These are phyloP conservation scores for Gopherus flavomarginatus DNA, from an alignment of 2,113 vertebrate genomes.

Conservation along the genomic window DNA sequence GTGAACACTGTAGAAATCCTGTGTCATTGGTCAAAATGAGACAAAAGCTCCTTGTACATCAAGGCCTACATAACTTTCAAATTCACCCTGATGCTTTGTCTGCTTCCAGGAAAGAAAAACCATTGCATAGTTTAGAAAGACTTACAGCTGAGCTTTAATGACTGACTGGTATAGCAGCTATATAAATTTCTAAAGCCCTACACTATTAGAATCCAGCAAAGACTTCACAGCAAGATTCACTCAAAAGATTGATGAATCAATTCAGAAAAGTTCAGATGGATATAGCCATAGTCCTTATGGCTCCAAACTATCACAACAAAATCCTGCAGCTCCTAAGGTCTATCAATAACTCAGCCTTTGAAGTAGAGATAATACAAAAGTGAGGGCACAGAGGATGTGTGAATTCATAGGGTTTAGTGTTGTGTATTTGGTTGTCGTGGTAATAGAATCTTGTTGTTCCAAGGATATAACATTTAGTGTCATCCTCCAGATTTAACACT, in stretches of 20 bases:
- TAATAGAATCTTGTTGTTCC: too few species aligned
- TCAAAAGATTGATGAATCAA: conserved; percentile 49
- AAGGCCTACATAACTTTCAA: not conserved
- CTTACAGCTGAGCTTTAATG: not conserved
- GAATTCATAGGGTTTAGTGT: not conserved
- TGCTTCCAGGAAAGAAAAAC: conserved; percentile 28
- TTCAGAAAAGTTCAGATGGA: conserved; percentile 45
- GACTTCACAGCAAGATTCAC: conserved; percentile 29
- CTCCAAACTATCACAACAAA: conserved; percentile 27
- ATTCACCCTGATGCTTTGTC: conserved; percentile 23
- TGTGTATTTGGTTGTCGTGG: too few species aligned
- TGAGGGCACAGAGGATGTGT: not conserved
- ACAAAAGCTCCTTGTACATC: not conserved
- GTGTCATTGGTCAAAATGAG: not conserved
- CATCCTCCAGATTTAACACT: not conserved
- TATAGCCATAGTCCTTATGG: not conserved
- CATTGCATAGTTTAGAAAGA: not conserved
- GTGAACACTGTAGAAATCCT: not conserved
- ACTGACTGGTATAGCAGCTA: conserved; percentile 34
- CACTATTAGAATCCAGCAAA: conserved; percentile 3
- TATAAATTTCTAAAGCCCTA: not conserved
- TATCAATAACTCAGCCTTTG: conserved; percentile 19
- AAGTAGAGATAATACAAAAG: conserved; percentile 13
- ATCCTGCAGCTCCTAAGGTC: not conserved
- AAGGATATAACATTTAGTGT: not conserved